Conservation (phyloP, 1,140 invertebrate genomes). For the silkworm (Bombyx mori) region DNA sequence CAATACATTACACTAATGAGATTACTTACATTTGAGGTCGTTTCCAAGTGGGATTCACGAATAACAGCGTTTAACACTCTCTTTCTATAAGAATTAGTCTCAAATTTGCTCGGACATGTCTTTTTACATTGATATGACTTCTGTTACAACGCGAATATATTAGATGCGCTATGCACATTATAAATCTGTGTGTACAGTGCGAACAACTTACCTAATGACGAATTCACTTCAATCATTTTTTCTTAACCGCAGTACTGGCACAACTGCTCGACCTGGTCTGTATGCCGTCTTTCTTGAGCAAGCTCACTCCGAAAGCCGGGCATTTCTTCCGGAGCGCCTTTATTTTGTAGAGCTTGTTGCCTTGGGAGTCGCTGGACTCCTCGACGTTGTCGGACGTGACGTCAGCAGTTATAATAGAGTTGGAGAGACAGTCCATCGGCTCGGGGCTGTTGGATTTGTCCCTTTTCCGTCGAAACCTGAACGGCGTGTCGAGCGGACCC, state of each 20-base stretch:
- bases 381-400: conserved; percentile 55
- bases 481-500: conserved; percentile 61
- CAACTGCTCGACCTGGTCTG: conserved; percentile 59
- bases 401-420: conserved; percentile 52
- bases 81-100: conserved; percentile 23
- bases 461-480: conserved; percentile 58
- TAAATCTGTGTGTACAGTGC: conserved; percentile 17
- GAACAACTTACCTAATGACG: neutral
- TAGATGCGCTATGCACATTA: conserved; percentile 41
- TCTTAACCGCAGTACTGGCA: conserved; percentile 55
- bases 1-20: neutral
- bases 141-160: conserved; percentile 41
- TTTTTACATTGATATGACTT: conserved; percentile 10
- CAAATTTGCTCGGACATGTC: conserved; percentile 9
- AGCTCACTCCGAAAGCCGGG: conserved; percentile 50
- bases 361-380: conserved; percentile 62
- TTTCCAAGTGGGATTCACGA: conserved; percentile 19
- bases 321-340: conserved; percentile 65
- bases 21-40: neutral
- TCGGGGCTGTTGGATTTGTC: conserved; percentile 63
- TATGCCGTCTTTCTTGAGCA: conserved; percentile 59
- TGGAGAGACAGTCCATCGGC: conserved; percentile 59
- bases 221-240: conserved; percentile 57
- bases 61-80: conserved; percentile 15
- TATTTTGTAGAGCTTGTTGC: conserved; percentile 65